Evolutionary conservation across 2,888 invertebrate species (phyloP).

Genomic region (Standfussiana lucernea): DNA sequence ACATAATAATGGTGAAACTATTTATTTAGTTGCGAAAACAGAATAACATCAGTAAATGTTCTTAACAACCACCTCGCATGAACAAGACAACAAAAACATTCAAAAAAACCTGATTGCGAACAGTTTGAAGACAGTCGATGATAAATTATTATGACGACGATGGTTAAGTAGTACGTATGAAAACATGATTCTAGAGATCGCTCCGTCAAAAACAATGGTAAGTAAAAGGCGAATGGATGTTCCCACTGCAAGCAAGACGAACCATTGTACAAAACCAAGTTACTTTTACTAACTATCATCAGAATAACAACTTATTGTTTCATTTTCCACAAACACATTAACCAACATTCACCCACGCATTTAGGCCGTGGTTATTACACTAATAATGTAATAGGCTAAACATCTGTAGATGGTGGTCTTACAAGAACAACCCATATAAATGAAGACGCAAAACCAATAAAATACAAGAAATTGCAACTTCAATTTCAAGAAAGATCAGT

Average conservation of each 20-base stretch:
- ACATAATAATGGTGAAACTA: conserved; percentile 80
- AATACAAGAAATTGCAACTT: background rate
- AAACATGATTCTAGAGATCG: conserved; percentile 68
- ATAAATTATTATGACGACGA: conserved; percentile 51
- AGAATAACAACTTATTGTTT: conserved; percentile 74
- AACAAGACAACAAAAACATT: conserved; percentile 22
- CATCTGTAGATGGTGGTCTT: conserved; percentile 9
- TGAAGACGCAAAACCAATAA: conserved; percentile 1
- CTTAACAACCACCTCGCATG: conserved; percentile 26
- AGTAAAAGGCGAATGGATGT: conserved; percentile 83
- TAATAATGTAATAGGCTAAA: conserved; percentile 32
- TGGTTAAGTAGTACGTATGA: conserved; percentile 61
- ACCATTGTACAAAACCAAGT: conserved; percentile 77
- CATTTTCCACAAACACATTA: conserved; percentile 69
- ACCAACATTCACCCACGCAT: conserved; percentile 60
- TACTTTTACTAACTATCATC: conserved; percentile 81
- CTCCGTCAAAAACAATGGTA: conserved; percentile 79
- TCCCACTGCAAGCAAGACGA: conserved; percentile 79
- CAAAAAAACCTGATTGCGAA: conserved; percentile 11
- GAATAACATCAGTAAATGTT: conserved; percentile 64
- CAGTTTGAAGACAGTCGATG: conserved; percentile 32
- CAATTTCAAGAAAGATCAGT: background rate
- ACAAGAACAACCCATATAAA: background rate
- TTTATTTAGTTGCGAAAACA: conserved; percentile 77
- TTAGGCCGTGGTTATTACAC: conserved; percentile 45